Percentiles rank a stretch among this genome's conserved stretches.
These are phyloP conservation scores for Jordanella pulchra DNA, from an alignment of 2,797 vertebrate species.

Conservation along the genomic window DNA sequence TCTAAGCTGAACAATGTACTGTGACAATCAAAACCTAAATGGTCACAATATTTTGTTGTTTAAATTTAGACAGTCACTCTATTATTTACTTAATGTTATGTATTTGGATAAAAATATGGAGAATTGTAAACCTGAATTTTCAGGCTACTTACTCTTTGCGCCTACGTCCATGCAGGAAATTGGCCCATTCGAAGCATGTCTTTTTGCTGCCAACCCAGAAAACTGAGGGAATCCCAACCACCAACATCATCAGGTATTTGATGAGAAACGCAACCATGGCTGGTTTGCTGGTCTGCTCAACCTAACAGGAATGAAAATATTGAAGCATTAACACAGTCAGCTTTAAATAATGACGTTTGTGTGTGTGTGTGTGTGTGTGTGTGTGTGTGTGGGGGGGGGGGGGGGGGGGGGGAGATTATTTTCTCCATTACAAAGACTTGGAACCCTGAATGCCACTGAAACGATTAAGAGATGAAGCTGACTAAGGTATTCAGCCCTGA, in stretches of 20 bases:
- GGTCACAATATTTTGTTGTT: background rate
- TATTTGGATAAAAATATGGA: too few species aligned
- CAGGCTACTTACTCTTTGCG: constrained; percentile 89
- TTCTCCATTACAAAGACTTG: constrained; percentile 7
- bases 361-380: too few species aligned
- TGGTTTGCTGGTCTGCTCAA: constrained; percentile 88
- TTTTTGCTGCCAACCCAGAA: constrained; percentile 99
- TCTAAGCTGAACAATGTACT: background rate
- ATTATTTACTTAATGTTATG: background rate
- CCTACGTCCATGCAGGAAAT: constrained; percentile 90
- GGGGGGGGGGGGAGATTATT: constrained; percentile 7
- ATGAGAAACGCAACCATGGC: constrained; percentile 91
- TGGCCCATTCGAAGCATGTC: constrained; percentile 97
- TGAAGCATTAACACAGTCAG: background rate
- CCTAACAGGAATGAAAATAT: constrained; percentile 71
- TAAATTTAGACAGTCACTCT: background rate
- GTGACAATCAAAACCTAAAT: background rate
- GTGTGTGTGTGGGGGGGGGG: too few species aligned
- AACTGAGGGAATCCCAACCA: constrained; percentile 94
- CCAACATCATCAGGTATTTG: constrained; percentile 95
- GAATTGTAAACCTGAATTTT: background rate
- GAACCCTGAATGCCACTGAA: constrained; percentile 4
- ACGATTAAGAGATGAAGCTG: constrained; percentile 3
- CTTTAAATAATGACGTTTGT: background rate
- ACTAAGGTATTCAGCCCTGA: constrained; percentile 12